Conservation (phyloP, 2,113 vertebrate genomes). For the Caloenas nicobarica region DNA sequence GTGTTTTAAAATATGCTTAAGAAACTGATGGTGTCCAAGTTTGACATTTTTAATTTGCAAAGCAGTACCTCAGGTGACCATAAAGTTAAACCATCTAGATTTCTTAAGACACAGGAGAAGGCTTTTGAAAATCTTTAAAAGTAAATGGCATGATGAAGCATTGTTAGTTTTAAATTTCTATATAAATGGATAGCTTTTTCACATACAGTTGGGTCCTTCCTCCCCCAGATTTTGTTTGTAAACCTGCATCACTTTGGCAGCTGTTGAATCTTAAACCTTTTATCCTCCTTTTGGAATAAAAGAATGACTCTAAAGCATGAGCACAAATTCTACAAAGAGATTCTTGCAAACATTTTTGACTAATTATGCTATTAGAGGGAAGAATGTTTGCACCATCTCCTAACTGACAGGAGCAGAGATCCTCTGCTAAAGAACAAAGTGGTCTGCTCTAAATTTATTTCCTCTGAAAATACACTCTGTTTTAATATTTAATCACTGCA, state of each 20-base stretch:
- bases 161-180: not conserved
- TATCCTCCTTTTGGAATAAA: not conserved
- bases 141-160: not conserved
- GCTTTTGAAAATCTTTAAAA: not conserved
- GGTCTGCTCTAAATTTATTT: constrained; percentile 51
- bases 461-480: constrained; percentile 44
- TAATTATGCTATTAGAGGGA: constrained; percentile 42
- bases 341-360: constrained; percentile 25
- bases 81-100: not conserved
- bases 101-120: not conserved
- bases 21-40: not conserved
- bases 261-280: not conserved
- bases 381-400: not conserved
- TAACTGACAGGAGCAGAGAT: constrained; percentile 43
- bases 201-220: not conserved
- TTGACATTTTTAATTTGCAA: not conserved
- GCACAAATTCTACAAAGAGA: constrained; percentile 15
- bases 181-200: not conserved
- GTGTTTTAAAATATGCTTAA: not conserved
- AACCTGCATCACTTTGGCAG: not conserved
- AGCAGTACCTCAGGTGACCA: not conserved
- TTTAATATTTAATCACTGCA: constrained; percentile 57
- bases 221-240: not conserved
- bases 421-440: constrained; percentile 20
- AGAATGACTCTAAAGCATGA: not conserved